Percentiles rank a stretch among this genome's conserved stretches.
These are phyloP conservation scores for Nudaria mundana DNA, from an alignment of 2,888 invertebrate genomes.

Conservation along the genomic window DNA sequence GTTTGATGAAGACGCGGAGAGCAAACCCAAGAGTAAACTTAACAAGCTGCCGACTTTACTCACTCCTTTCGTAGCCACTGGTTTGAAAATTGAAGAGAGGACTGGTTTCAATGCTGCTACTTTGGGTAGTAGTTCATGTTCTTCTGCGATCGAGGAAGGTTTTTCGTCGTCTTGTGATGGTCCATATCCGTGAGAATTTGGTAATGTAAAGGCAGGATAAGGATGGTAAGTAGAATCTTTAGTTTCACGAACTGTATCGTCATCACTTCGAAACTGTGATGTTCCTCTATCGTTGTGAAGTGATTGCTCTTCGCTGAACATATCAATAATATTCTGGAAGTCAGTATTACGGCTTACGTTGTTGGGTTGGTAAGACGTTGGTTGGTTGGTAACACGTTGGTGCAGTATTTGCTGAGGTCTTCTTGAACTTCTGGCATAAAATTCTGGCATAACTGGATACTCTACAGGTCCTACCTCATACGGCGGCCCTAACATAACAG, in stretches of 20 bases:
- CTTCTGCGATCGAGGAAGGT: constrained; percentile 18
- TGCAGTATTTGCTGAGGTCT: constrained; percentile 21
- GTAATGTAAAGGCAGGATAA: constrained; percentile 7
- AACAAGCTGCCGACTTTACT: constrained; percentile 59
- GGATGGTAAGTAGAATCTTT: constrained; percentile 15
- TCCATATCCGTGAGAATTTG: constrained; percentile 3
- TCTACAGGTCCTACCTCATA: constrained; percentile 44
- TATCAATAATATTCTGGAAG: constrained; percentile 36
- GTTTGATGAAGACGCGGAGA: constrained; percentile 50
- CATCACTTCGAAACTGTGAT: constrained; percentile 27
- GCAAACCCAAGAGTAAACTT: constrained; percentile 52
- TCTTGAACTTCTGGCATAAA: constrained; percentile 12
- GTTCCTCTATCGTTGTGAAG: constrained; percentile 29
- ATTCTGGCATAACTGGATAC: constrained; percentile 25
- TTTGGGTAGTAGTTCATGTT: constrained; percentile 30
- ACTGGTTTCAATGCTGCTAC: constrained; percentile 40
- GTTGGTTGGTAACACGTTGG: constrained; percentile 11
- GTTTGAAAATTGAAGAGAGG: constrained; percentile 47
- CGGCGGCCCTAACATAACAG: constrained; percentile 42
- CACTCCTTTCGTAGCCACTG: constrained; percentile 51
- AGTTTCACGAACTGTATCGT: constrained; percentile 21
- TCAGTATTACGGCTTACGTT: constrained; percentile 13
- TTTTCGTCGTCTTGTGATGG: constrained; percentile 24
- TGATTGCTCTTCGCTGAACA: constrained; percentile 34
- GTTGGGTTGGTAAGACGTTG: constrained; percentile 10